Evolutionary conservation across 2,797 vertebrate species (phyloP).

Genomic region (Clarias laeviceps): DNA sequence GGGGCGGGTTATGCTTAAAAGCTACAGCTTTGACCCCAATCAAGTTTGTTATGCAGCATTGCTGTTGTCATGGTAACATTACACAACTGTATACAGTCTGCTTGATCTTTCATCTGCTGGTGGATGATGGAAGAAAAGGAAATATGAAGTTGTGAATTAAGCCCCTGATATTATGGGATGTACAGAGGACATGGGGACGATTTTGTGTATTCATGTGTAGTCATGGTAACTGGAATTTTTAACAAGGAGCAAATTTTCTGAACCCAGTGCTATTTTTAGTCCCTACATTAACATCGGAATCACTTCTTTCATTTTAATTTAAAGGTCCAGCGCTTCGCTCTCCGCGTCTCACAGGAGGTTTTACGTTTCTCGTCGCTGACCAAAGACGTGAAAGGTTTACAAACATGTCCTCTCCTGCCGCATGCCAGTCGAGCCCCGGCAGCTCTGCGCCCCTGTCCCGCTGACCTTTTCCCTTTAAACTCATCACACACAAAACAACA

Average conservation of each 20-base stretch:
- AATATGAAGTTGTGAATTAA: not conserved
- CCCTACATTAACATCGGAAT: too few relatives aligned
- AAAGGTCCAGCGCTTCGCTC: not conserved
- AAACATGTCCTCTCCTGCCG: conserved; percentile 22
- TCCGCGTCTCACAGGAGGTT: not conserved
- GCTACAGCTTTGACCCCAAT: not conserved
- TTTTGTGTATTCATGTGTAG: not conserved
- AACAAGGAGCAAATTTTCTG: not conserved
- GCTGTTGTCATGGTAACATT: not conserved
- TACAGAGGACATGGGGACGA: not conserved
- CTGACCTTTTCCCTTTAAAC: conserved; percentile 46
- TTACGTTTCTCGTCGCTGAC: not conserved
- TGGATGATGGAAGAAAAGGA: not conserved
- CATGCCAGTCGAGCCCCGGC: conserved; percentile 9
- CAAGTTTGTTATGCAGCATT: not conserved
- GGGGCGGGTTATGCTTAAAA: not conserved
- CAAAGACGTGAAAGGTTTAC: not conserved
- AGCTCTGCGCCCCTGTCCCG: conserved; percentile 12
- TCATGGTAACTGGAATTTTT: not conserved
- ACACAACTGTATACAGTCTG: not conserved
- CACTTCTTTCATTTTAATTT: not conserved
- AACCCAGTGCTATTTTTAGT: not conserved
- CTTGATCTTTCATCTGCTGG: not conserved
- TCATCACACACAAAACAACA: not conserved
- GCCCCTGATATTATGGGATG: not conserved